Conservation (phyloP, 2,888 invertebrate species). For the Dicyrtomina minuta region DNA sequence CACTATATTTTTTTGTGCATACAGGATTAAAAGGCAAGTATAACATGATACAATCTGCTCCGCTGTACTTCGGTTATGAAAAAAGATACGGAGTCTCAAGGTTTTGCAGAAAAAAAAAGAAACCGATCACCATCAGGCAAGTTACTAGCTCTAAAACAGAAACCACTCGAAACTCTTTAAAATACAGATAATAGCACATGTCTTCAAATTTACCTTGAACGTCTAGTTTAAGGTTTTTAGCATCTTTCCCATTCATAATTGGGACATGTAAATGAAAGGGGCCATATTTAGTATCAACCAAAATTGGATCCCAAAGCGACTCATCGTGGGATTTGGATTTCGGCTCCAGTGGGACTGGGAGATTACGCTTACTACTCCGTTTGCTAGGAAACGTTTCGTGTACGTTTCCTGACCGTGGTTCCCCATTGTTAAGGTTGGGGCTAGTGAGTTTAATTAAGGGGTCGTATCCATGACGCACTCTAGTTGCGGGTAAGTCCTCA, state of each 20-base stretch:
- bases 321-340: background rate
- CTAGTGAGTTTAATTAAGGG: background rate
- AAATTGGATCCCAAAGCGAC: background rate
- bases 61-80: too few species aligned
- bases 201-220: too few species aligned
- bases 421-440: background rate
- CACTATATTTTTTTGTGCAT: too few species aligned
- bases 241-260: background rate
- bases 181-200: too few species aligned
- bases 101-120: too few species aligned
- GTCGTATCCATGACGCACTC: background rate
- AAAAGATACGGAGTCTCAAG: too few species aligned
- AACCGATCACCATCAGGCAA: too few species aligned
- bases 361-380: background rate
- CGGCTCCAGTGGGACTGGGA: background rate
- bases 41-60: too few species aligned
- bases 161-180: too few species aligned
- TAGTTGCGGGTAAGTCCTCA: background rate
- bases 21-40: too few species aligned
- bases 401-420: background rate
- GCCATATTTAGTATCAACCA: background rate
- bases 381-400: background rate
- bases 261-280: conserved; percentile 7
- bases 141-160: too few species aligned
- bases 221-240: too few species aligned